A percentile compares a stretch with the other conserved stretches of the same genome.
Conservation (phyloP, 2,113 vertebrate species). For the Microtus pennsylvanicus region DNA sequence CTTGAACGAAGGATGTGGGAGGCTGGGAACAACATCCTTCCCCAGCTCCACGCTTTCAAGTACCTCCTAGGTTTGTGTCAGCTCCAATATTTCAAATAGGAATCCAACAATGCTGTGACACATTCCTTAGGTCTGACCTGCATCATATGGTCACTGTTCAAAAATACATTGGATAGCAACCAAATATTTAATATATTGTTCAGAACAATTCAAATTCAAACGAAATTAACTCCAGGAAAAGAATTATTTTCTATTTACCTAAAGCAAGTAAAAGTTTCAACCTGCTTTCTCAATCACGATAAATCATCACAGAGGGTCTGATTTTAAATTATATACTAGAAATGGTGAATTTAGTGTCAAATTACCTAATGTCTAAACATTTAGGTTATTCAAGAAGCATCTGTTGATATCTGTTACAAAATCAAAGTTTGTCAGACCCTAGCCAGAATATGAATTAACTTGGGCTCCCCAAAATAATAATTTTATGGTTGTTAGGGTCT, state of each 20-base stretch:
- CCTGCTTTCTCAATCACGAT: neutral
- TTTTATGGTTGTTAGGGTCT: neutral
- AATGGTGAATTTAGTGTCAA: neutral
- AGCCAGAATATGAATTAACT: neutral
- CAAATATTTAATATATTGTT: neutral
- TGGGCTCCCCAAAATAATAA: neutral
- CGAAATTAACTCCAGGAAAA: neutral
- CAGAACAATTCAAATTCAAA: neutral
- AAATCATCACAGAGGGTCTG: neutral
- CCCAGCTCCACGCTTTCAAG: neutral
- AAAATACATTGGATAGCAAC: neutral
- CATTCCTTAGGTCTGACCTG: neutral
- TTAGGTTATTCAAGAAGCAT: too few species aligned
- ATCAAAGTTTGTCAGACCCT: neutral
- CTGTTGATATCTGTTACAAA: neutral
- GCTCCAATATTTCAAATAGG: neutral
- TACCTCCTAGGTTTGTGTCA: neutral
- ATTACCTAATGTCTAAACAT: neutral
- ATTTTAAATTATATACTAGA: neutral
- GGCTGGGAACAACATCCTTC: neutral
- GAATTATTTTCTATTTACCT: neutral
- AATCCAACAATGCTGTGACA: neutral
- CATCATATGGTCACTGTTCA: neutral
- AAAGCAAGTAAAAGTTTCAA: neutral
- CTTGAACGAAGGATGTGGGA: neutral